Percentiles rank a stretch among this genome's conserved stretches.
Evolutionary conservation across 2,113 vertebrate genomes (phyloP).

Genomic region (Gnathonemus echidnorhynchus): DNA sequence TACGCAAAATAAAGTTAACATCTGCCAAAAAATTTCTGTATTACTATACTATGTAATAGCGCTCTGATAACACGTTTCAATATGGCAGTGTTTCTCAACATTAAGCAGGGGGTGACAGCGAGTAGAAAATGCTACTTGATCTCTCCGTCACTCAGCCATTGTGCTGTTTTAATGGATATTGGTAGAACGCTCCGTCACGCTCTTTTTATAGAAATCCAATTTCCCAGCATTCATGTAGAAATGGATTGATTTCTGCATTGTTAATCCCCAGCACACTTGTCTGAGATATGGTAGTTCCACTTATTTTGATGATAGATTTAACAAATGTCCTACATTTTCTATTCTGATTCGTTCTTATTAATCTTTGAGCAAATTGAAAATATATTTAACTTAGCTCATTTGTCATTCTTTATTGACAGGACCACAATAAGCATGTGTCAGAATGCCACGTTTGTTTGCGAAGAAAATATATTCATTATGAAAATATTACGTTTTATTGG

Average conservation of each 20-base stretch:
- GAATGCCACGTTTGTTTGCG: not conserved
- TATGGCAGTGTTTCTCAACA: not conserved
- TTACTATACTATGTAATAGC: not conserved
- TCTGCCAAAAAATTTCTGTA: not conserved
- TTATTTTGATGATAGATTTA: conserved; percentile 14
- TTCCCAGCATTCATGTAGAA: conserved; percentile 20
- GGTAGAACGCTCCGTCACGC: not conserved
- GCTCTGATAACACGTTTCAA: not conserved
- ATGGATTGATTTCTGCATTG: conserved; percentile 16
- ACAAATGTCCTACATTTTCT: conserved; percentile 7
- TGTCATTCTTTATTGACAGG: not conserved
- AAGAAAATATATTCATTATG: not conserved
- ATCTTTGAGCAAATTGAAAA: conserved; percentile 5
- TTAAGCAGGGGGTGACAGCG: not conserved
- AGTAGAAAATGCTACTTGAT: not conserved
- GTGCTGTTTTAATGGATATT: conserved; percentile 11
- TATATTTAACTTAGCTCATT: not conserved
- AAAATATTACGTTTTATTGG: not conserved
- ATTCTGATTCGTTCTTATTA: conserved; percentile 8
- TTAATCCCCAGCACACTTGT: conserved; percentile 3
- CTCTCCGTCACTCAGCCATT: not conserved
- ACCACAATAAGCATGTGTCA: not conserved
- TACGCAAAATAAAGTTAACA: not conserved
- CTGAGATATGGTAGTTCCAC: not conserved
- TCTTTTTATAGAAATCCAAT: conserved; percentile 23